These are phyloP conservation scores for Muscicapa striata DNA, from an alignment of 2,797 vertebrate genomes.

Conservation along the genomic window DNA sequence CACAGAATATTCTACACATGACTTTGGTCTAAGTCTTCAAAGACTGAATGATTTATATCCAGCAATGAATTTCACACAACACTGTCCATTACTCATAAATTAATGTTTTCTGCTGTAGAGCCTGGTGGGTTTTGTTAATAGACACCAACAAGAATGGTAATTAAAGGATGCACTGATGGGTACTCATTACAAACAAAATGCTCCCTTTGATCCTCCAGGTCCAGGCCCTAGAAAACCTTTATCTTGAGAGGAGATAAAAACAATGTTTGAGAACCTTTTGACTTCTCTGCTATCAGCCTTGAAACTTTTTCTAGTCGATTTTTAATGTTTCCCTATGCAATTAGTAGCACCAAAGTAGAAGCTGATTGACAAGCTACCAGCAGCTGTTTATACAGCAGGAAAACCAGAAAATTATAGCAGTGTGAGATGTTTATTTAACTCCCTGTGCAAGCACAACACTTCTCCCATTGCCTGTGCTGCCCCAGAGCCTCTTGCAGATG, in stretches of 20 bases:
- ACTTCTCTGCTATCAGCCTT: not conserved
- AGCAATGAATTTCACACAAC: not conserved
- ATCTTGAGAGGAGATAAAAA: not conserved
- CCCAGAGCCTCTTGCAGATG: not conserved
- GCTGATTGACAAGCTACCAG: conserved; percentile 11
- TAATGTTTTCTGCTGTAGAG: not conserved
- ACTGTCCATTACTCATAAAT: not conserved
- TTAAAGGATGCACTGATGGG: conserved; percentile 13
- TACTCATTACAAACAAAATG: not conserved
- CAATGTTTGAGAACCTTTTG: not conserved
- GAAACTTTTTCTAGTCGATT: not conserved
- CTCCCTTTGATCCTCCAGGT: not conserved
- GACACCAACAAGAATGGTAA: conserved; percentile 33
- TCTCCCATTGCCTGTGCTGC: not conserved
- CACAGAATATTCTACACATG: not conserved
- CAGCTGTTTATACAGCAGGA: not conserved
- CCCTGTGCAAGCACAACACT: not conserved
- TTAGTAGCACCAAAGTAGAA: conserved; percentile 2
- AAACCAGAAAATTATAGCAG: not conserved
- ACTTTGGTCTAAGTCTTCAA: conserved; percentile 15
- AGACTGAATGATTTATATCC: not conserved
- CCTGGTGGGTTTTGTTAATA: conserved; percentile 2
- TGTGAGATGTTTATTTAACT: not conserved
- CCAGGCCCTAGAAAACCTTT: not conserved
- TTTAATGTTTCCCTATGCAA: conserved; percentile 42